A percentile compares a stretch with the other conserved stretches of the same genome.
These are phyloP conservation scores for Lasioglossum vierecki DNA, from an alignment of 2,888 invertebrate species.

Conservation along the genomic window DNA sequence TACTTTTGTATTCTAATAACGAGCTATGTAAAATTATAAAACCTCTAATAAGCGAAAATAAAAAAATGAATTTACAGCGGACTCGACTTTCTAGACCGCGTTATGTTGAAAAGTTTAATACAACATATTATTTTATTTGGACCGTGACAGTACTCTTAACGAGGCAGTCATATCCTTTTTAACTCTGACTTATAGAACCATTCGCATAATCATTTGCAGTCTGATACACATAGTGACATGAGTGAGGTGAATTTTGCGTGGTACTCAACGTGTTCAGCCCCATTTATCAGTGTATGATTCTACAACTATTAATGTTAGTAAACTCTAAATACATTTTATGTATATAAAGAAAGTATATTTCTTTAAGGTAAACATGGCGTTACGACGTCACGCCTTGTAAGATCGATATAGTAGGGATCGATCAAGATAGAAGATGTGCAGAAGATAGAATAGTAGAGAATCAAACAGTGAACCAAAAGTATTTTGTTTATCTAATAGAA, in stretches of 20 bases:
- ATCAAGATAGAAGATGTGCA: no score
- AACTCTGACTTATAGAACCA: neutral
- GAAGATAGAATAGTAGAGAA: no score
- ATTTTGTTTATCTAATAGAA: no score
- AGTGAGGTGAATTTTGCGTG: neutral
- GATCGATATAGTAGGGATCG: no score
- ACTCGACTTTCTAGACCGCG: neutral
- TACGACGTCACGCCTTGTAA: no score
- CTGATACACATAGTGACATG: slow-evolving; percentile 1
- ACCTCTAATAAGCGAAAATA: neutral
- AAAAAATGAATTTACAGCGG: neutral
- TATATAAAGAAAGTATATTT: no score
- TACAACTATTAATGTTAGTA: neutral
- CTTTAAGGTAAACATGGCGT: no score
- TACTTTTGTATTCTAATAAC: neutral
- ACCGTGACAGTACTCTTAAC: neutral
- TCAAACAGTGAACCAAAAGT: no score
- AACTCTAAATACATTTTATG: neutral
- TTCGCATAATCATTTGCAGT: slow-evolving; percentile 1
- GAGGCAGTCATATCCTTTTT: neutral
- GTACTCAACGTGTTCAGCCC: no score
- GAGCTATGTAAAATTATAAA: neutral
- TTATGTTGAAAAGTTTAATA: neutral
- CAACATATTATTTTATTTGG: neutral
- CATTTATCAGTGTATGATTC: neutral